These are phyloP conservation scores for Buathra laborator DNA, from an alignment of 2,888 invertebrate species.

Conservation along the genomic window DNA sequence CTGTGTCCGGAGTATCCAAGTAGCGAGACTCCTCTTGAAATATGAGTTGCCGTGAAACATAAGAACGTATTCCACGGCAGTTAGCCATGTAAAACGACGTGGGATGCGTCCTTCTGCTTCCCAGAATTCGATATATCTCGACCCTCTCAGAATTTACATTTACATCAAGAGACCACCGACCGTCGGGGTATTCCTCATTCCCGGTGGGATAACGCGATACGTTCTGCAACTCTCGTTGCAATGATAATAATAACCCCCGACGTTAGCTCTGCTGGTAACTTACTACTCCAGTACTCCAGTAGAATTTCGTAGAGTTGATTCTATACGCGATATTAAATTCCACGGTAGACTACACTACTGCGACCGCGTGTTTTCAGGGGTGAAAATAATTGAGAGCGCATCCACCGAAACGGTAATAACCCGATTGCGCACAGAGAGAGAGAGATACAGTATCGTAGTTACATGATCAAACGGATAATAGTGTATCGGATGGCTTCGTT, in stretches of 20 bases:
- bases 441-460: background rate
- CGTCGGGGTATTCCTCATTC: background rate
- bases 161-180: background rate
- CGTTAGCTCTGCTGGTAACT: background rate
- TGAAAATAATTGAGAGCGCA: background rate
- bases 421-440: background rate
- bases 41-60: too few relatives aligned
- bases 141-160: background rate
- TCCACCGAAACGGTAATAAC: background rate
- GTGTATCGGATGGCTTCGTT: slow-evolving; percentile 1
- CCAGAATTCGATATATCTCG: too few relatives aligned
- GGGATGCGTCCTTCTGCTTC: too few relatives aligned
- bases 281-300: background rate
- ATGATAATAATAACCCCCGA: background rate
- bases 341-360: background rate
- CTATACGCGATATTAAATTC: background rate
- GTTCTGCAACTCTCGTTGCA: background rate
- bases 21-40: too few relatives aligned
- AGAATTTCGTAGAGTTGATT: background rate
- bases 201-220: background rate
- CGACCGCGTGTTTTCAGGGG: background rate
- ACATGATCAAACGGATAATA: slow-evolving; percentile 8
- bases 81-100: too few relatives aligned
- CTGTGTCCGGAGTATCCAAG: too few relatives aligned
- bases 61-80: too few relatives aligned